Evolutionary conservation across 2,888 invertebrate species (phyloP), one percentile per base, ranked within the genome.

Genomic region (Epistrophella euchroma): DNA sequence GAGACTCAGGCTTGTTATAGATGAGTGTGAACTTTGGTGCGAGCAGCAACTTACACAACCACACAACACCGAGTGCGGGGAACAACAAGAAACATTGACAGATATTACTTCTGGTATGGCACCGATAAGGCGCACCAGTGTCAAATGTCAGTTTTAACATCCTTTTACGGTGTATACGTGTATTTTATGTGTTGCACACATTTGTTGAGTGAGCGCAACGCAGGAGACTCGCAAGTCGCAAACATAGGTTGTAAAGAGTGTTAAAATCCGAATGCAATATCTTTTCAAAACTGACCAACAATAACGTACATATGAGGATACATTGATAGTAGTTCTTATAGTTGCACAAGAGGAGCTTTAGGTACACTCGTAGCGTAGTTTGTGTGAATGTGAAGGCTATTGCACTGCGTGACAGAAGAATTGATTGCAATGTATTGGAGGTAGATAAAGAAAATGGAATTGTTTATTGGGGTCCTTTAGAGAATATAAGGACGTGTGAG

Each of bases 91-190:
- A 58, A 84, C 84, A 72, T 80, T 84, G 75, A 84, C 84, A 84
- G 84, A 84, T 84, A 84, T 72, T 84, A 84, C 80, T 84, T 84
- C 84, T 84, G 84, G 81, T 85, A 81, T 85, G 72, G 76, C 81
- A 85, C 85, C 85, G 81, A 85, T 85, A 85, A 85, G 85, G 81
- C 72, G 43, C 68, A 64, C 64, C 45, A 64, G 81, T 85, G 85
- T 81, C 85, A 85, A 81, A 77, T 85, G 85, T 85, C 85, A 85
- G 81, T 62, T 81, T 56, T 62, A 71, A 85, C 73, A 70, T 64
- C 47, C 71, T 60, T 52, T 68, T 80, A 64, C 19, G 77, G 60
- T 81, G 62, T 71, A 58, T 28, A 50, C 56, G 45, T 40, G 66
- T 56, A 70, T 55, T 68, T 68, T 64, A 81, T 76, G 47, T 76